These are phyloP conservation scores for Coregonus clupeaformis DNA, from an alignment of 2,113 vertebrate species.

Conservation along the genomic window DNA sequence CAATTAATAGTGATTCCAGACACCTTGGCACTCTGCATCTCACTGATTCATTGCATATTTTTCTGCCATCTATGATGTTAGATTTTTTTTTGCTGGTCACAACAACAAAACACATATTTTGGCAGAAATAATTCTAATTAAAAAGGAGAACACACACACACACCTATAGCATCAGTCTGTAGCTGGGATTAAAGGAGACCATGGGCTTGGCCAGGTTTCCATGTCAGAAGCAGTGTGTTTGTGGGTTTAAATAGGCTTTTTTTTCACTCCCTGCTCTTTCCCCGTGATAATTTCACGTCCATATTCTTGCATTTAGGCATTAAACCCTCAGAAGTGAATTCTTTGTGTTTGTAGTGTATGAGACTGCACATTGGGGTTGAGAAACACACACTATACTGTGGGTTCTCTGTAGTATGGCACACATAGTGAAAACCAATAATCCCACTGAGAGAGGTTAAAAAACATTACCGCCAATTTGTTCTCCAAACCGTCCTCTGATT, in stretches of 20 bases:
- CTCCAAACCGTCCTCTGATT: too few relatives aligned
- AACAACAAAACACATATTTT: slow-evolving; percentile 32
- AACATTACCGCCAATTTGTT: too few relatives aligned
- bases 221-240: slow-evolving; percentile 66
- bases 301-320: slow-evolving; percentile 71
- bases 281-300: slow-evolving; percentile 75
- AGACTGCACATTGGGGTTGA: slow-evolving; percentile 62
- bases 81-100: too few relatives aligned
- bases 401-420: slow-evolving; percentile 62
- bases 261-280: slow-evolving; percentile 73
- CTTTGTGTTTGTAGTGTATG: slow-evolving; percentile 61
- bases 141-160: slow-evolving; percentile 23
- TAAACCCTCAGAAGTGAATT: slow-evolving; percentile 72
- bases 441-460: slow-evolving; percentile 58
- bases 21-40: too few relatives aligned
- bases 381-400: slow-evolving; percentile 67
- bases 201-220: slow-evolving; percentile 74
- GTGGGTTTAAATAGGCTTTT: slow-evolving; percentile 62
- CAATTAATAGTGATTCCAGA: too few relatives aligned
- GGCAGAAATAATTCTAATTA: slow-evolving; percentile 52
- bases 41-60: too few relatives aligned
- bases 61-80: too few relatives aligned
- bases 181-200: slow-evolving; percentile 67
- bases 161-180: slow-evolving; percentile 60
- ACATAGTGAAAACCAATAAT: slow-evolving; percentile 66